phyloP scores from a whole-genome alignment of 2,888 invertebrate genomes.

The Heliconius cydno region DNA sequence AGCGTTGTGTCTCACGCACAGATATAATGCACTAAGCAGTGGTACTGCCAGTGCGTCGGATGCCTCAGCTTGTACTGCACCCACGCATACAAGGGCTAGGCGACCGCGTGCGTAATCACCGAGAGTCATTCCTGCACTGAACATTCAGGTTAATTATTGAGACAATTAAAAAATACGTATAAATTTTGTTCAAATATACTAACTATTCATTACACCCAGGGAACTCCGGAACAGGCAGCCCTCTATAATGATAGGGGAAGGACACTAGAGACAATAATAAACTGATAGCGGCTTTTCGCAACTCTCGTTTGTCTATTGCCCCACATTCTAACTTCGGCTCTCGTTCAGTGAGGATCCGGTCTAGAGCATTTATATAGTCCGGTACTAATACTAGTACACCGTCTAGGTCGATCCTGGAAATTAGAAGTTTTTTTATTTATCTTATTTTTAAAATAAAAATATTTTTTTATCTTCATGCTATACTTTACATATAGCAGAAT shows the following conservation, averaged over 20 bases:
- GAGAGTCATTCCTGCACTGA: constrained; percentile 71
- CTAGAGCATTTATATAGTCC: constrained; percentile 93
- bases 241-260: constrained; percentile 96
- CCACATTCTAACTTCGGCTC: constrained; percentile 89
- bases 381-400: constrained; percentile 96
- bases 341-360: constrained; percentile 94
- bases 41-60: constrained; percentile 73
- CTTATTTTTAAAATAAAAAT: too few relatives aligned
- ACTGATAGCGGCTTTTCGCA: constrained; percentile 96
- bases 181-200: constrained; percentile 50
- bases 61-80: constrained; percentile 74
- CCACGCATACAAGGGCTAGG: constrained; percentile 72
- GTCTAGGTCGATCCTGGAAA: constrained; percentile 90
- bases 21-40: constrained; percentile 72
- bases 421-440: background rate
- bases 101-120: constrained; percentile 69
- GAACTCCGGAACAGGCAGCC: constrained; percentile 88
- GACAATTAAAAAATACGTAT: too few relatives aligned
- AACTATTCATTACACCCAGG: constrained; percentile 83
- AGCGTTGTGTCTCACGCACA: constrained; percentile 73
- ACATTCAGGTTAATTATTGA: background rate
- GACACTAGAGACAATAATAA: constrained; percentile 95
- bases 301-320: constrained; percentile 87
- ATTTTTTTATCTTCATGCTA: too few relatives aligned
- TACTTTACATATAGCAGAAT: too few relatives aligned